Evolutionary conservation across 2,888 invertebrate genomes (phyloP), one percentile per base, ranked within the genome.

Genomic region (Acholoe squamosa): DNA sequence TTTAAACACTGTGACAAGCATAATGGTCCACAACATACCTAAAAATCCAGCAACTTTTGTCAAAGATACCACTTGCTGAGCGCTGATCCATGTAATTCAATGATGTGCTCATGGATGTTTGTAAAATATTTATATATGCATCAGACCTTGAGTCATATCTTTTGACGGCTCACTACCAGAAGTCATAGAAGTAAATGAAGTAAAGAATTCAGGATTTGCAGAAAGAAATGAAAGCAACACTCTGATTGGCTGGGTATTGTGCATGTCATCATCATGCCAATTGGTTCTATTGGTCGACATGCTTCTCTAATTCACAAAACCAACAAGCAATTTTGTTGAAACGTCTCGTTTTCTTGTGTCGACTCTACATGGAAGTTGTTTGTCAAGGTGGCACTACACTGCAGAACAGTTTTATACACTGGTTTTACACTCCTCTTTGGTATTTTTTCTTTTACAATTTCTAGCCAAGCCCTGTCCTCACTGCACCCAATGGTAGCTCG

Each of bases 401-500:
- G 10, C 43, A 43, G 43, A 43, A 10, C 80, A 22, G 33, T 28
- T 1, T 76, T 25, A 31, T 16, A 31, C n/a, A n/a, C 5, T 28
- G 76, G 76, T 76, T 76, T 80, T 43, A 33, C n/a, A 80, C 19
- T 34, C 80, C 43, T 80, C 10, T 43, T 80, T 80, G 80, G 43
- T 43, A 34, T 34, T 80, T 80, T n/a, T 34, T 80, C 33, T 80
- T 80, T 34, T 25, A 80, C 80, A 34, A 14, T 33, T 43, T 80
- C 80, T 34, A 80, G 80, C 80, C 43, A 43, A 19, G n/a, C 43
- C 31, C 76, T 31, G 76, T 31, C 84, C 86, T 31, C 52, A 25
- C 86, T 52, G 56, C 86, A 86, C 86, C 86, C 54, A 52, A 52
- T 86, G 86, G 86, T 86, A 86, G 86, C 86, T 86, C 86, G 86